Percentiles rank a stretch among this genome's conserved stretches.
Evolutionary conservation across 2,113 vertebrate genomes (phyloP).

Genomic region (Heteronetta atricapilla): DNA sequence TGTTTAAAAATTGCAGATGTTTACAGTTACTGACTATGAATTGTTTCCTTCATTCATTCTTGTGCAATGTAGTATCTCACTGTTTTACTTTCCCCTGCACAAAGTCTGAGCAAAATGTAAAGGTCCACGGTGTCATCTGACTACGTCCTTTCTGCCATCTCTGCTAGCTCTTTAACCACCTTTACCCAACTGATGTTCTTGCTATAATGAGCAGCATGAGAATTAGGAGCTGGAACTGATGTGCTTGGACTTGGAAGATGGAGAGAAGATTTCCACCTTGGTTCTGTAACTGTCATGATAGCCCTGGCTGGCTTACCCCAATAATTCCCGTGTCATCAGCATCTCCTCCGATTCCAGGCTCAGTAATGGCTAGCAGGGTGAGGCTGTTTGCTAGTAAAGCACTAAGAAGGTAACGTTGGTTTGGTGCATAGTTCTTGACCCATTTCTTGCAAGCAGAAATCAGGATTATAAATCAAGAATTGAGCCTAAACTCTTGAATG

Average conservation of each 20-base stretch:
- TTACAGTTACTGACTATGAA: slow-evolving; percentile 23
- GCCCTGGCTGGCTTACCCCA: background rate
- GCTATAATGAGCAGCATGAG: background rate
- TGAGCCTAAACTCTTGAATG: background rate
- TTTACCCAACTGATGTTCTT: background rate
- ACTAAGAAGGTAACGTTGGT: background rate
- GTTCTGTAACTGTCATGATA: accelerated
- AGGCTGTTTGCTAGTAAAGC: background rate
- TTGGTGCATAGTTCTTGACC: background rate
- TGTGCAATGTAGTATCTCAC: background rate
- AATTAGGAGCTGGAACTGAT: background rate
- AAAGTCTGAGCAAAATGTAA: background rate
- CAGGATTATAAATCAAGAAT: background rate
- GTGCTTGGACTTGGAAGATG: background rate
- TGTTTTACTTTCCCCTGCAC: background rate
- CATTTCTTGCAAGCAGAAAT: background rate
- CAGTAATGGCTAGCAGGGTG: background rate
- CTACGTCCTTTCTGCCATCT: background rate
- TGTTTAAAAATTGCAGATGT: slow-evolving; percentile 35
- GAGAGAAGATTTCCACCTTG: background rate
- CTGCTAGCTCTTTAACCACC: background rate
- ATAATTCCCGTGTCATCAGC: background rate
- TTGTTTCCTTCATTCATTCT: slow-evolving; percentile 18
- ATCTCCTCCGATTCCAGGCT: background rate
- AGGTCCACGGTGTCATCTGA: background rate